Evolutionary conservation across 2,797 vertebrate species (phyloP).

Genomic region (Cheirogaleus major): DNA sequence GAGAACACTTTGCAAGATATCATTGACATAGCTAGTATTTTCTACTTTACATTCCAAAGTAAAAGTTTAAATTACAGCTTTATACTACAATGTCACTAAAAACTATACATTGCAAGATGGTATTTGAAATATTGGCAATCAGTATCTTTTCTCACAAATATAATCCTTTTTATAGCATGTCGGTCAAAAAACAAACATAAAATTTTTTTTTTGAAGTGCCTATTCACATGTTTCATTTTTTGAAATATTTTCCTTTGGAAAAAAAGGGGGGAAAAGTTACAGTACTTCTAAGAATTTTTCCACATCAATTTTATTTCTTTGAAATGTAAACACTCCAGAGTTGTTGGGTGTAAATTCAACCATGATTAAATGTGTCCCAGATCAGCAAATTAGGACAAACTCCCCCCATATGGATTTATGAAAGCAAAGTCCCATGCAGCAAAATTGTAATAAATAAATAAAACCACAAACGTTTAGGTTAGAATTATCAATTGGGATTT

Average conservation of each 20-base stretch:
- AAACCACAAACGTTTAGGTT: constrained; percentile 66
- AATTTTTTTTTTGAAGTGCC: constrained; percentile 78
- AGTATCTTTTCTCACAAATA: constrained; percentile 81
- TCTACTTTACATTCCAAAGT: constrained; percentile 90
- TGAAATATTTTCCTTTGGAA: constrained; percentile 73
- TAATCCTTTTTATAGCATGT: constrained; percentile 72
- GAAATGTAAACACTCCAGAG: constrained; percentile 78
- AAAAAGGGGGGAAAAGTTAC: constrained; percentile 64
- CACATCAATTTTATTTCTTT: constrained; percentile 74
- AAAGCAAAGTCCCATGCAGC: constrained; percentile 75
- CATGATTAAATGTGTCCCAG: constrained; percentile 57
- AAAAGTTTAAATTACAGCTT: constrained; percentile 92
- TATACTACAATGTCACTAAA: constrained; percentile 87
- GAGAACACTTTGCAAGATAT: constrained; percentile 91
- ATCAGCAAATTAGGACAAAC: constrained; percentile 74
- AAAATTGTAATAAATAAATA: constrained; percentile 81
- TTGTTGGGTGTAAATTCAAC: constrained; percentile 61
- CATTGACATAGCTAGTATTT: constrained; percentile 89
- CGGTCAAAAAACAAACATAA: constrained; percentile 81
- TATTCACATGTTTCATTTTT: constrained; percentile 62
- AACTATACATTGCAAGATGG: constrained; percentile 86
- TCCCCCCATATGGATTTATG: constrained; percentile 55
- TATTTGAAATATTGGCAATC: constrained; percentile 82
- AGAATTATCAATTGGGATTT: constrained; percentile 72
- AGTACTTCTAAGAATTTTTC: constrained; percentile 70